Evolutionary conservation across 2,888 invertebrate species (phyloP), one percentile per base, ranked within the genome.

Genomic region (Apodemia mormo): DNA sequence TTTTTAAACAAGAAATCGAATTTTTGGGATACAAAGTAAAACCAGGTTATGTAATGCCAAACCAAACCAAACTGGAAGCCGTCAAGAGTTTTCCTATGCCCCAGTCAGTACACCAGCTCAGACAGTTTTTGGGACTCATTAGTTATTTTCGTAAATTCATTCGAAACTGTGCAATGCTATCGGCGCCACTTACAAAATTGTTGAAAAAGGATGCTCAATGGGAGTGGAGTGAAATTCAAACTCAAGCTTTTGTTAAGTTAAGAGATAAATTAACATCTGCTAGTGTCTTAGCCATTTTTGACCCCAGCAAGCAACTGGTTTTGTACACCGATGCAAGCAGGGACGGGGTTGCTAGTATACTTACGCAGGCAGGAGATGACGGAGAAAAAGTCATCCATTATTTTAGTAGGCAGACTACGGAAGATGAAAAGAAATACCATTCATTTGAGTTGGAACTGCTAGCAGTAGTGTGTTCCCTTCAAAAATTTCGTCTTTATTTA

Each of bases 121-220:
- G 77, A 8, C 79, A 78, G 43, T 80, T 79, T 74, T 30, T 77
- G 0, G 79, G 78, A 0, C 43, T 79, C 0, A 78, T 76, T 0
- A 79, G 72, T 43, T 84, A 78, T 71, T 82, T 82, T 70, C 72
- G 81, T 1, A 79, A 79, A 69, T 84, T 83, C 69, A 77, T 83
- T 3, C 73, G 71, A 68, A 73, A 77, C 29, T 84, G 79, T 69
- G 79, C 82, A 0, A 9, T 73, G 1, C 43, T 81, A 7, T 77
- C 76, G 0, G 73, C 61, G n/a, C 82, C 78, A 1, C 56, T 79
- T 0, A 77, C 79, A 1, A 67, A 67, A 30, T 37, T 67, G 33
- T 52, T 67, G 8, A 66, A 66, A n/a, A 67, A 67, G 54, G 37
- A 37, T 12, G 7, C 54, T 45, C 33, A 30, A 33, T 52, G 67